phyloP scores from a whole-genome alignment of 2,113 vertebrate species.

The Osmerus mordax region DNA sequence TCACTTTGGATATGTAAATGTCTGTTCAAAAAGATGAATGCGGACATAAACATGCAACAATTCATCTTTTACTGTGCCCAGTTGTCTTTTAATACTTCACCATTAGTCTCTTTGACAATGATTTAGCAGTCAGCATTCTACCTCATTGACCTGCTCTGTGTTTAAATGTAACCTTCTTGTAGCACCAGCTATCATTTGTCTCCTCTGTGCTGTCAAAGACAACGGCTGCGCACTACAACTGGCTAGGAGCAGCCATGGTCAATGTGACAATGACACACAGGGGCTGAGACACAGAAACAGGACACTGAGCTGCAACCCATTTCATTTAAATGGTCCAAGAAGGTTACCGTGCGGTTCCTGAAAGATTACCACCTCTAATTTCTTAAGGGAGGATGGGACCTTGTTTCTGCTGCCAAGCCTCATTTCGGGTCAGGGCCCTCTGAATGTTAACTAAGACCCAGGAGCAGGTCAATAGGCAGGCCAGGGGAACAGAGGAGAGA shows the following conservation, averaged over 20 bases:
- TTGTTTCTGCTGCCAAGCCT: conserved; percentile 69
- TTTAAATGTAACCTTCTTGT: conserved; percentile 79
- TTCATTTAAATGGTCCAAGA: conserved; percentile 74
- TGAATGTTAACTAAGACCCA: conserved; percentile 81
- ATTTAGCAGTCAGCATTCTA: conserved; percentile 74
- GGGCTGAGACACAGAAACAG: conserved; percentile 55
- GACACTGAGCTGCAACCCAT: conserved; percentile 63
- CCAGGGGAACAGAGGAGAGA: conserved; percentile 64
- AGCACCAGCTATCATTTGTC: conserved; percentile 68
- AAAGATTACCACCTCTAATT: conserved; percentile 80
- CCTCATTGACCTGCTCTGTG: conserved; percentile 71
- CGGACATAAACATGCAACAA: conserved; percentile 57
- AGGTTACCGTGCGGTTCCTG: conserved; percentile 70
- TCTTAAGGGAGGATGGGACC: conserved; percentile 78
- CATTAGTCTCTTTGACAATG: conserved; percentile 81
- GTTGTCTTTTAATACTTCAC: conserved; percentile 77
- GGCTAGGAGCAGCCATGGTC: conserved; percentile 60
- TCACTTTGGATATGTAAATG: conserved; percentile 66
- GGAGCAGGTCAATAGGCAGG: conserved; percentile 71
- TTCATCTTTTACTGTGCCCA: conserved; percentile 67
- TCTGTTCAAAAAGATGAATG: conserved; percentile 80
- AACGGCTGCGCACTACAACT: conserved; percentile 61
- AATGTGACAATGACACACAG: conserved; percentile 54
- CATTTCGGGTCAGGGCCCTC: conserved; percentile 70
- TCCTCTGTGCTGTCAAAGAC: conserved; percentile 68